A percentile compares a stretch with the other conserved stretches of the same genome.
Evolutionary conservation across 1,140 invertebrate genomes (phyloP).

Genomic region (Papilio helenus): DNA sequence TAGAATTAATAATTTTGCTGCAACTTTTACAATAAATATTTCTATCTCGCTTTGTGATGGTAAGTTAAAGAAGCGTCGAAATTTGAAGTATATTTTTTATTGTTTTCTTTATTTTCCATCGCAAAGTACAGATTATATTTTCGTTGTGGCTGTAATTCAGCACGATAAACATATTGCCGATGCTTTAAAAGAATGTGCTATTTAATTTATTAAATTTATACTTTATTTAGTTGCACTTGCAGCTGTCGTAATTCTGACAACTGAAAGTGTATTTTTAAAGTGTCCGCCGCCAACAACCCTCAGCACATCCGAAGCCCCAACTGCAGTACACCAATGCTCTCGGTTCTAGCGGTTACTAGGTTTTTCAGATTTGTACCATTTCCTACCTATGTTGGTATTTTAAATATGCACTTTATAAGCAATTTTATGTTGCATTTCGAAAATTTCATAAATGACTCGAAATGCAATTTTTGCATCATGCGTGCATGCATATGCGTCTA

Average conservation of each 20-base stretch:
- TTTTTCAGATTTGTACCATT: not conserved
- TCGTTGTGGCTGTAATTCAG: slow-evolving; percentile 34
- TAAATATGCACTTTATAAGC: slow-evolving; percentile 1
- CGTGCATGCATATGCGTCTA: slow-evolving; percentile 1
- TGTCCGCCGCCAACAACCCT: not conserved
- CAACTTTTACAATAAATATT: not conserved
- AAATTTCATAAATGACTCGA: not conserved
- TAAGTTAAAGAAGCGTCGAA: not conserved
- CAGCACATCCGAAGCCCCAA: not conserved
- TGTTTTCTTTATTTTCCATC: not conserved
- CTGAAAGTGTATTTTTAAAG: slow-evolving; percentile 10
- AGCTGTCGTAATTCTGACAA: not conserved
- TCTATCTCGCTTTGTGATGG: not conserved
- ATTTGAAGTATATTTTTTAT: not conserved
- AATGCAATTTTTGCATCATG: not conserved
- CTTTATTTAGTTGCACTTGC: slow-evolving; percentile 9
- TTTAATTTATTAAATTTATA: not conserved
- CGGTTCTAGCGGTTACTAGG: not conserved
- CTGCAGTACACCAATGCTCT: not conserved
- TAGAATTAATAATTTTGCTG: not conserved
- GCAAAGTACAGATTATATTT: slow-evolving; percentile 26
- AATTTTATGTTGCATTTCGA: not conserved
- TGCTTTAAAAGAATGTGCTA: slow-evolving; percentile 37
- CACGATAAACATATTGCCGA: slow-evolving; percentile 29
- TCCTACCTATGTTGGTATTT: not conserved